phyloP scores from a whole-genome alignment of 2,113 vertebrate genomes.

The Nettapus auritus region DNA sequence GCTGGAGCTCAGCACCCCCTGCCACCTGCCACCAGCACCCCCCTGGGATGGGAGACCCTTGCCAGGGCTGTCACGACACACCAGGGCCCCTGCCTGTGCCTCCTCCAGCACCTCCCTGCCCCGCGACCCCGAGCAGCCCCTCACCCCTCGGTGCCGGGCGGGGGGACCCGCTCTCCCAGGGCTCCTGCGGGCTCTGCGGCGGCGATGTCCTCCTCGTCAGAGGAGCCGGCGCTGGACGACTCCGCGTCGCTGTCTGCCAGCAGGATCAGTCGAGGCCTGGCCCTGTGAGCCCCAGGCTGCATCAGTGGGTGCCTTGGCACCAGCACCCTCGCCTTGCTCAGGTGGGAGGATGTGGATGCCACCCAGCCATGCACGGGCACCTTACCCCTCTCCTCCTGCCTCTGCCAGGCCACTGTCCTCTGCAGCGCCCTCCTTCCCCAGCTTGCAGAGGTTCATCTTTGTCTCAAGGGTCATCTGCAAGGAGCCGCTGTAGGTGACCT shows the following conservation, averaged over 20 bases:
- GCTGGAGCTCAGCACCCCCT: neutral
- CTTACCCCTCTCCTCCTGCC: slow-evolving; percentile 71
- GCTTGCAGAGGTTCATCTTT: slow-evolving; percentile 88
- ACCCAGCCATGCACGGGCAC: rapidly evolving
- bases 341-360: neutral
- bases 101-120: neutral
- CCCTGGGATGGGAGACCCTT: neutral
- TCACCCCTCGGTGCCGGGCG: slow-evolving; percentile 78
- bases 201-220: slow-evolving; percentile 83
- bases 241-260: slow-evolving; percentile 89
- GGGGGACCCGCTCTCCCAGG: slow-evolving; percentile 72
- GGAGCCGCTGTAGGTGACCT: slow-evolving; percentile 84
- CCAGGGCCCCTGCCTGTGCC: rapidly evolving
- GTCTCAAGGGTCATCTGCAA: slow-evolving; percentile 92
- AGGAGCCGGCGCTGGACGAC: slow-evolving; percentile 88
- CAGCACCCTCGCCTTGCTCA: rapidly evolving
- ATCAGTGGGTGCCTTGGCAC: neutral
- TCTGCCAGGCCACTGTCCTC: slow-evolving; percentile 70
- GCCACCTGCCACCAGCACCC: neutral
- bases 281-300: neutral
- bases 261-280: slow-evolving; percentile 68
- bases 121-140: neutral
- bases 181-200: slow-evolving; percentile 70
- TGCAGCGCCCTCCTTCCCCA: slow-evolving; percentile 82
- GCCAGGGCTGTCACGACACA: rapidly evolving